These are phyloP conservation scores for Anoplius nigerrimus DNA, from an alignment of 2,888 invertebrate species.

Conservation along the genomic window DNA sequence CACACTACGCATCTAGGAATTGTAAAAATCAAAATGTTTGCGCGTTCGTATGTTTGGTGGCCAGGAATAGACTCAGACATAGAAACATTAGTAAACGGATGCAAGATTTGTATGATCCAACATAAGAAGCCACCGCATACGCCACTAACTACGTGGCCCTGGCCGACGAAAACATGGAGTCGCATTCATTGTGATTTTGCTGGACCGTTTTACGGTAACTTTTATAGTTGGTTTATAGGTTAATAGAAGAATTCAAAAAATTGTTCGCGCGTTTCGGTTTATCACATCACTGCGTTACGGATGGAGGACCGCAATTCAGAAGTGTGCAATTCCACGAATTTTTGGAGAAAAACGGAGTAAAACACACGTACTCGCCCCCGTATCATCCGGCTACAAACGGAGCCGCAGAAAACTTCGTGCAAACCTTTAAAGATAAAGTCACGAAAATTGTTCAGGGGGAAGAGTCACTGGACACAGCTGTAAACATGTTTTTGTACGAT, in stretches of 20 bases:
- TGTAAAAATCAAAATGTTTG: constrained; percentile 32
- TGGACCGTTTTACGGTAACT: constrained; percentile 41
- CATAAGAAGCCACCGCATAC: constrained; percentile 19
- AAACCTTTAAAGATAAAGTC: constrained; percentile 39
- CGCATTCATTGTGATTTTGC: constrained; percentile 51
- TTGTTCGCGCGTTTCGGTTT: constrained; percentile 32
- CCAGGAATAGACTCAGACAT: constrained; percentile 22
- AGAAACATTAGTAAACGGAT: constrained; percentile 5
- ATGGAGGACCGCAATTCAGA: constrained; percentile 41
- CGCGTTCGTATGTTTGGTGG: constrained; percentile 31
- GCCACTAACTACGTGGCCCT: constrained; percentile 41
- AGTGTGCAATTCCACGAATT: constrained; percentile 34
- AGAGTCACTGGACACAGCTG: constrained; percentile 30
- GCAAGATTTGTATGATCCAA: constrained; percentile 11
- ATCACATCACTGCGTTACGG: constrained; percentile 32
- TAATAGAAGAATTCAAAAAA: constrained; percentile 22
- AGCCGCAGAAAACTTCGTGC: constrained; percentile 39
- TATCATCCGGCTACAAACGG: too few species aligned
- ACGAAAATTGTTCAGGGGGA: constrained; percentile 41
- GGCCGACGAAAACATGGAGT: constrained; percentile 43
- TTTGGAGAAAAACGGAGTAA: constrained; percentile 24
- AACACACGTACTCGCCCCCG: constrained; percentile 24
- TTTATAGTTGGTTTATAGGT: constrained; percentile 43
- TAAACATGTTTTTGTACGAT: constrained; percentile 38
- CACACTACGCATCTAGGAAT: constrained; percentile 17